Conservation (phyloP, 2,113 vertebrate genomes). For the Melanostigma gelatinosum region DNA sequence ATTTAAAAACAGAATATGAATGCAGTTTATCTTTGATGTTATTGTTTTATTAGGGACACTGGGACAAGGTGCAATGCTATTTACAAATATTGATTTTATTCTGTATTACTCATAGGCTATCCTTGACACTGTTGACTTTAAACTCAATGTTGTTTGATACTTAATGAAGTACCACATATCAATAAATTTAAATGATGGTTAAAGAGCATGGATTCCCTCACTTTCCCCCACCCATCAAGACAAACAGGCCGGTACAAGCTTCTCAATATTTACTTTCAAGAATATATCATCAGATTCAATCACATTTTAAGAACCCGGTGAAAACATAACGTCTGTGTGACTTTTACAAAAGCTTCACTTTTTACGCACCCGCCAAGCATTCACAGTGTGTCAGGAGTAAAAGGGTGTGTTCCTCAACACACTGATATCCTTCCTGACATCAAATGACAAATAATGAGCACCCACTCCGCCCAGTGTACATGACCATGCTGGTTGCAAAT, state of each 20-base stretch:
- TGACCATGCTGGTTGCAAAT: not conserved
- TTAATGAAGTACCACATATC: constrained; percentile 69
- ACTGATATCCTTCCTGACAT: not conserved
- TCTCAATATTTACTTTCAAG: constrained; percentile 7
- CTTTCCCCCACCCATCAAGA: constrained; percentile 15
- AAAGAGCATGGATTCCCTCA: constrained; percentile 6
- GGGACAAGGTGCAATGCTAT: constrained; percentile 78
- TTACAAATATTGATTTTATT: constrained; percentile 65
- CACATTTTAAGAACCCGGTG: not conserved
- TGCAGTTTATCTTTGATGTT: constrained; percentile 51
- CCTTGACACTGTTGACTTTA: constrained; percentile 58
- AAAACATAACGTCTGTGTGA: not conserved
- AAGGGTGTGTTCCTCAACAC: not conserved
- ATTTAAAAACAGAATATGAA: constrained; percentile 65
- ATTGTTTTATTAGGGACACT: constrained; percentile 70
- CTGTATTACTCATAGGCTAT: constrained; percentile 70
- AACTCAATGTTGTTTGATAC: constrained; percentile 70
- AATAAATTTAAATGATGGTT: constrained; percentile 72
- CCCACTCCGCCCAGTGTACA: not conserved
- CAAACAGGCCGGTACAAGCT: not conserved
- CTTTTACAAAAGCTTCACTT: not conserved
- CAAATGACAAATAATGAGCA: constrained; percentile 5
- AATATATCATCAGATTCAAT: too few species aligned
- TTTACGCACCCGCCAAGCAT: not conserved
- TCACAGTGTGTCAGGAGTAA: not conserved